Evolutionary conservation across 2,797 vertebrate genomes (phyloP).

Genomic region (Eulemur mongoz): DNA sequence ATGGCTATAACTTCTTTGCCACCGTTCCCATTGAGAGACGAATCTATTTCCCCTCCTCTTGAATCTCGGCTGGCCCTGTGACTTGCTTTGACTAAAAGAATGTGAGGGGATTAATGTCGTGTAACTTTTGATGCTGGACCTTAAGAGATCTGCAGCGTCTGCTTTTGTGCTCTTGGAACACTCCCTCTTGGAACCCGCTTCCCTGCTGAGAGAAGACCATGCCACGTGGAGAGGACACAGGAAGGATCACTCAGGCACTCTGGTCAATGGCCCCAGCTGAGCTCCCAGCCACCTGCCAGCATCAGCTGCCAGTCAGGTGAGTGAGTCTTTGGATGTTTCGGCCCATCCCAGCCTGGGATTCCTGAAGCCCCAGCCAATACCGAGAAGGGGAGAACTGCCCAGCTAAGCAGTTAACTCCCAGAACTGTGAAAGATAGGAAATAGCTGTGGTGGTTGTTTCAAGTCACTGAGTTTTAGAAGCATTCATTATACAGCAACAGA

Average conservation of each 20-base stretch:
- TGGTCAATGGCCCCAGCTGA: neutral
- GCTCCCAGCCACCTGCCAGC: neutral
- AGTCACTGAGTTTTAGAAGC: neutral
- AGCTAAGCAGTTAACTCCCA: neutral
- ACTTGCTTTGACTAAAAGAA: neutral
- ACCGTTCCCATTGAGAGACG: neutral
- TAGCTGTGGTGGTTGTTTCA: neutral
- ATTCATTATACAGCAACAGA: neutral
- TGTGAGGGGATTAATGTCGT: neutral
- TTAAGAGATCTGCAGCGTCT: neutral
- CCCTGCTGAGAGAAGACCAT: neutral
- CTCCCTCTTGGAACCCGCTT: neutral
- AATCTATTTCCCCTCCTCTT: neutral
- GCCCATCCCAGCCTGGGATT: neutral
- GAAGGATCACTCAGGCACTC: neutral
- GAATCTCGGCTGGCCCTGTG: neutral
- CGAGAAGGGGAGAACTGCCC: neutral
- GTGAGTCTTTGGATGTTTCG: neutral
- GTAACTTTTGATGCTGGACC: neutral
- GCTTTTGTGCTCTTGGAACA: neutral
- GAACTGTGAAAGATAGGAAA: neutral
- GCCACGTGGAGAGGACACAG: neutral
- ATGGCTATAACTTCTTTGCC: neutral
- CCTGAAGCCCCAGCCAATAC: neutral
- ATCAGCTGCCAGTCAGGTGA: neutral